Percentiles rank a stretch among this genome's conserved stretches.
These are phyloP conservation scores for Hucho hucho DNA, from an alignment of 2,113 vertebrate genomes.

Conservation along the genomic window DNA sequence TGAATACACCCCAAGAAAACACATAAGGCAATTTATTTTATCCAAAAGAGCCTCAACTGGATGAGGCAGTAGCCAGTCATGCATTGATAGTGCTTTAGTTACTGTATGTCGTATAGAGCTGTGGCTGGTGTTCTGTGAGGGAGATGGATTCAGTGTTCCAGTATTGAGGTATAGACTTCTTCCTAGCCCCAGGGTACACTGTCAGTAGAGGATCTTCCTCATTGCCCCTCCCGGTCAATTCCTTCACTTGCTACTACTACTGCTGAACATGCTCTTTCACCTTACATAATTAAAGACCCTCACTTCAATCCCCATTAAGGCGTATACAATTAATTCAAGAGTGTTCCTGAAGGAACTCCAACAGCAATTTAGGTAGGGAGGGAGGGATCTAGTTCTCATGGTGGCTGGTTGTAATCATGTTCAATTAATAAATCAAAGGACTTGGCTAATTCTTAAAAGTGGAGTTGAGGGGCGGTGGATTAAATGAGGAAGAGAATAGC, in stretches of 20 bases:
- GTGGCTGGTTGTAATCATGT: conserved; percentile 51
- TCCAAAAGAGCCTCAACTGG: too few species aligned
- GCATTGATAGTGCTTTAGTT: too few species aligned
- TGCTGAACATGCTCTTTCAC: conserved; percentile 59
- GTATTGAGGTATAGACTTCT: conserved; percentile 44
- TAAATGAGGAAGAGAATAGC: background rate
- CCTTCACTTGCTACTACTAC: conserved; percentile 14
- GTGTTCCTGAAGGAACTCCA: conserved; percentile 20
- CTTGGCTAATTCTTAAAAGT: background rate
- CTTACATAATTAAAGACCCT: conserved; percentile 66
- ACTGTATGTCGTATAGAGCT: too few species aligned
- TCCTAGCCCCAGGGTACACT: conserved; percentile 23
- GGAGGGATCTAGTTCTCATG: conserved; percentile 13
- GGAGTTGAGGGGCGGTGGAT: conserved; percentile 21
- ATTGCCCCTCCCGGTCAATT: conserved; percentile 27
- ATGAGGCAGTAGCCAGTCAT: too few species aligned
- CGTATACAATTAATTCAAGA: conserved; percentile 71
- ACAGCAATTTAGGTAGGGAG: conserved; percentile 57
- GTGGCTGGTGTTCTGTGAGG: too few species aligned
- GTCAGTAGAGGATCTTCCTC: conserved; percentile 33
- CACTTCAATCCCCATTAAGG: conserved; percentile 64
- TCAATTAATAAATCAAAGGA: conserved; percentile 53
- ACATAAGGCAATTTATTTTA: too few species aligned
- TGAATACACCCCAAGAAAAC: too few species aligned
- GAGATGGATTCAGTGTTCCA: conserved; percentile 31